phyloP scores from a whole-genome alignment of 2,888 invertebrate genomes.

The Cephus pulcher region DNA sequence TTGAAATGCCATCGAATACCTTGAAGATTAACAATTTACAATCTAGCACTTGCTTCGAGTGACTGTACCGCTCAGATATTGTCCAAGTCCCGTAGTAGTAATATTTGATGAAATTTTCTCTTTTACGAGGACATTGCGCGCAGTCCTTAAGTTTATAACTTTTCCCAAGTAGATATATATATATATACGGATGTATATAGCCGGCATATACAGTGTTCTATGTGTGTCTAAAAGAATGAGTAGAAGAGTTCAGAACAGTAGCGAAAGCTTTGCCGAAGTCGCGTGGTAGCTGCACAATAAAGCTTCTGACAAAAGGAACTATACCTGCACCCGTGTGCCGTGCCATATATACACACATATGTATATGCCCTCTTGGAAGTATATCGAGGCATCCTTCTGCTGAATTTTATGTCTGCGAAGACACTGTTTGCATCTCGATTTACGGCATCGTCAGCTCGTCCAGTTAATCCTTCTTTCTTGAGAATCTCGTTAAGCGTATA shows the following conservation, averaged over 20 bases:
- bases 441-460: not conserved
- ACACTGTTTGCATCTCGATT: not conserved
- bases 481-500: not conserved
- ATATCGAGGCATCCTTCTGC: not conserved
- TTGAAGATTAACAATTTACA: not conserved
- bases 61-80: conserved; percentile 30
- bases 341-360: not conserved
- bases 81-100: conserved; percentile 30
- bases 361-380: not conserved
- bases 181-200: too few species aligned
- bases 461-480: not conserved
- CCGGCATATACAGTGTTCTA: not conserved
- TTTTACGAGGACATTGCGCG: conserved; percentile 40
- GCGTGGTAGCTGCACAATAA: not conserved
- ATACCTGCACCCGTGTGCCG: too few species aligned
- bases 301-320: too few species aligned
- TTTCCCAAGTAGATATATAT: not conserved
- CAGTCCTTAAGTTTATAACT: conserved; percentile 6
- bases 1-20: not conserved
- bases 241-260: not conserved
- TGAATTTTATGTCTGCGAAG: not conserved
- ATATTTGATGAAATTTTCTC: conserved; percentile 52
- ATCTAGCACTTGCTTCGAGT: not conserved
- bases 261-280: not conserved
- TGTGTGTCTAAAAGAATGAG: not conserved